phyloP scores from a whole-genome alignment of 30 jellyfish, hydroid and myxozoan species.

The Sanderia malayensis region DNA sequence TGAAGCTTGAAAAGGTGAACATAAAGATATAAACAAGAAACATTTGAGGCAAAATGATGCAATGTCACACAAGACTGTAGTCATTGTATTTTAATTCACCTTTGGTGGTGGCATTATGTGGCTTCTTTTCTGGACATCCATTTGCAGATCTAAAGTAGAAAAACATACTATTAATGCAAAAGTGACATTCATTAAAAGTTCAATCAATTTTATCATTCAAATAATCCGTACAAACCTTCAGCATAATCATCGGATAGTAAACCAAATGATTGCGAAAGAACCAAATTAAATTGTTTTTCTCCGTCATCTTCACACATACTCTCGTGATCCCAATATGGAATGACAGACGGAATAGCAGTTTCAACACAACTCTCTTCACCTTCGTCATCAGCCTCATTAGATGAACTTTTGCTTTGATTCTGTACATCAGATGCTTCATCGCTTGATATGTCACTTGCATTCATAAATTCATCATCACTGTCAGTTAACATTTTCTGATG shows the following conservation, averaged over 20 bases:
- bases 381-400: conserved; percentile 95
- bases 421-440: conserved; percentile 17
- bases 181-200: too few species aligned
- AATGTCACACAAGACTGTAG: too few species aligned
- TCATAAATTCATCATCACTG: conserved; percentile 45
- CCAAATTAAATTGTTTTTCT: conserved; percentile 34
- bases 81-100: too few species aligned
- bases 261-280: conserved; percentile 35
- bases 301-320: conserved; percentile 45
- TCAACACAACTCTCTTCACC: conserved; percentile 94
- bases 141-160: conserved; percentile 3
- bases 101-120: neutral
- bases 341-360: conserved; percentile 37
- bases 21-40: too few species aligned
- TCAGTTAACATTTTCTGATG: neutral
- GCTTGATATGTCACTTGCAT: conserved; percentile 30
- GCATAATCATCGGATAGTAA: conserved; percentile 40
- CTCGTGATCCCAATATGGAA: conserved; percentile 93
- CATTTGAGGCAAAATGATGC: too few species aligned
- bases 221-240: conserved; percentile 25
- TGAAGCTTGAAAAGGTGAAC: too few species aligned
- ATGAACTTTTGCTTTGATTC: conserved; percentile 48
- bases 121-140: neutral
- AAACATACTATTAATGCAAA: too few species aligned
- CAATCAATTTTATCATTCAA: too few species aligned